Base-by-base conservation (phyloP, 37 sponge, comb jelly and placozoan genomes). In the Tethya wilhelma region DNA sequence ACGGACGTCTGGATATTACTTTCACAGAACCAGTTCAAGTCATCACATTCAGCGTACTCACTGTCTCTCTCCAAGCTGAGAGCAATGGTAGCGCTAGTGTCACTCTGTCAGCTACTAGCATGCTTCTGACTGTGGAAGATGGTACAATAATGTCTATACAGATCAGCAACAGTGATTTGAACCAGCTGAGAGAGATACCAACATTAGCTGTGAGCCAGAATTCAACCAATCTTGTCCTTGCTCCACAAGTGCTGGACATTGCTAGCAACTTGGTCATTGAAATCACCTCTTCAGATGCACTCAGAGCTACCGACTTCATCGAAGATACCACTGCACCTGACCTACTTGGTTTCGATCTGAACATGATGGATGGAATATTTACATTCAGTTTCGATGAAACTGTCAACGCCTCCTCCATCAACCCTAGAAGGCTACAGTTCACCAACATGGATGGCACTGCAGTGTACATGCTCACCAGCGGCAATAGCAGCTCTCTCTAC, bases 361-460 rank as follows among this genome's bases (percentile, higher is more conserved):
- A 93, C 46, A 72, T 96, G 73, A 66, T 87, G 37, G 58, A 40
- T 78, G 91, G 79, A 22, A 55, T 45, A 32, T 38, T 96, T 23
- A 87, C 69, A 25, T 69, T 96, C 33, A 72, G 53, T 7, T 96
- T 96, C 64, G 77, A 84, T 81, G 97, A 96, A 41, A 86, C 95
- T 42, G 89, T 95, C 19, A 84, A 95, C 56, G 68, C 75, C 42
- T 70, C 79, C 14, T 72, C 85, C 0, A 79, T 85, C 12, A 53
- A 59, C 58, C 75, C 90, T 29, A 56, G 53, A 0, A 67, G 64
- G 12, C 75, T 90, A 33, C 71, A 69, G 8, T 36, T 96, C 30
- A 38, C 75, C 4, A 82, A 73, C 62, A 53, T 19, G 29, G 49
- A 76, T 25, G 26, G 55, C 1, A 26, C 46, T 34, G 11, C 63